These are phyloP conservation scores for Cricetomys ansorgei DNA, from an alignment of 2,113 vertebrate genomes.

Conservation along the genomic window DNA sequence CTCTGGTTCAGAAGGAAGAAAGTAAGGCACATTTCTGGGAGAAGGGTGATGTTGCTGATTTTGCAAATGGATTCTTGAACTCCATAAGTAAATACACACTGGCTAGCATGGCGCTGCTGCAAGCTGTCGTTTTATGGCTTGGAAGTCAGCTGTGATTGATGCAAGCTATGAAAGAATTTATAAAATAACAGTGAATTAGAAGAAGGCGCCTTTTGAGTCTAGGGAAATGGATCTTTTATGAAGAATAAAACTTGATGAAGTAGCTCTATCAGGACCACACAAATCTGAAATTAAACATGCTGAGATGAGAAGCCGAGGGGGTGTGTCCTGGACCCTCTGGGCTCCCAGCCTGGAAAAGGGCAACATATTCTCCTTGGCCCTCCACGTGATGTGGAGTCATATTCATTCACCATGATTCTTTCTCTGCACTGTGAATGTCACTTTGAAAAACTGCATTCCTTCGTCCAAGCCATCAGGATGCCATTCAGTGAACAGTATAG, in stretches of 20 bases:
- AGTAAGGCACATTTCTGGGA: neutral
- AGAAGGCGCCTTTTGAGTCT: slow-evolving; percentile 82
- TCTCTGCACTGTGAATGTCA: neutral
- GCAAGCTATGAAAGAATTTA: slow-evolving; percentile 84
- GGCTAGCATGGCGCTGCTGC: slow-evolving; percentile 81
- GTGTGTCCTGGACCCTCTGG: neutral
- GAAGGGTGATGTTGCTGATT: slow-evolving; percentile 75
- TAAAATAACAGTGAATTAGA: slow-evolving; percentile 85
- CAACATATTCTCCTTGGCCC: neutral
- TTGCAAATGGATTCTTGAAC: slow-evolving; percentile 79
- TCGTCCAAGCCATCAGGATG: neutral
- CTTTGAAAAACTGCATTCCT: neutral
- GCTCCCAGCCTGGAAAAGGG: neutral
- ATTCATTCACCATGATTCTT: neutral
- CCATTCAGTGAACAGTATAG: neutral
- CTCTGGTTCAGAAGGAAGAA: neutral
- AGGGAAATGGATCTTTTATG: slow-evolving; percentile 87
- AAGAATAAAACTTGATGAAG: slow-evolving; percentile 87
- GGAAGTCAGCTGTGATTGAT: slow-evolving; percentile 85
- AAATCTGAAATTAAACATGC: slow-evolving; percentile 74
- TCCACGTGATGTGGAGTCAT: rapidly evolving
- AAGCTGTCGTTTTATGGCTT: slow-evolving; percentile 84
- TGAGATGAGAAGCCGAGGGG: neutral
- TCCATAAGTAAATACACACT: slow-evolving; percentile 80
- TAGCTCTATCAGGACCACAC: slow-evolving; percentile 64